A percentile compares a stretch with the other conserved stretches of the same genome.
phyloP scores from a whole-genome alignment of 2,113 vertebrate species.

The Sapajus apella region DNA sequence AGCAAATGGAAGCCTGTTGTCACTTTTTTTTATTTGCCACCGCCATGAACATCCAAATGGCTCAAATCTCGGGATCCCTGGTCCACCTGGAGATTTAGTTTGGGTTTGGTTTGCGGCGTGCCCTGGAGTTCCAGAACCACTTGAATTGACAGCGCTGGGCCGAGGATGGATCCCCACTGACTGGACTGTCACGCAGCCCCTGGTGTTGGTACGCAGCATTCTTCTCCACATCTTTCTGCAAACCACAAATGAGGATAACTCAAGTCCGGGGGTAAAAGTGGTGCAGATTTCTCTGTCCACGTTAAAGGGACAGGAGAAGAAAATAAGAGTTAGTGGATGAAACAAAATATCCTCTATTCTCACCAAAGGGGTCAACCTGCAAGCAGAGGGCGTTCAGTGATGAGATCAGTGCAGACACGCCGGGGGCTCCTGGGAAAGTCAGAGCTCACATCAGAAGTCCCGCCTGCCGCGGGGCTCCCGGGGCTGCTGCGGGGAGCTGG shows the following conservation, averaged over 20 bases:
- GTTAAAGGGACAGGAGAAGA: neutral
- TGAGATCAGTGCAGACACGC: neutral
- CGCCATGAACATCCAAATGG: too few relatives aligned
- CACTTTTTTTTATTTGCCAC: neutral
- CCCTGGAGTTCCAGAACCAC: neutral
- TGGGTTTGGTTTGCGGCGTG: neutral
- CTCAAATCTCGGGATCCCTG: neutral
- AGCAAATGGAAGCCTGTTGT: rapidly evolving
- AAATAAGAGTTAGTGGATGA: neutral
- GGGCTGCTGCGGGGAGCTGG: rapidly evolving
- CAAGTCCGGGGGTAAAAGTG: neutral
- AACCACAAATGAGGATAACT: neutral
- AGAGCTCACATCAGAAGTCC: neutral
- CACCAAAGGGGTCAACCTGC: neutral
- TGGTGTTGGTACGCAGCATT: rapidly evolving
- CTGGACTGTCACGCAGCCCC: too few relatives aligned
- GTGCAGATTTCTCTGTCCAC: neutral
- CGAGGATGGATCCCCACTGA: neutral
- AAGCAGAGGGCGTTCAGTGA: neutral
- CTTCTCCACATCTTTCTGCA: neutral
- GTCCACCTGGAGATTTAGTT: neutral
- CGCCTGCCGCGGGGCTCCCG: neutral
- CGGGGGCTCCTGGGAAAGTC: neutral
- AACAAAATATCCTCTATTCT: neutral
- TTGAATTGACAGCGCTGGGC: rapidly evolving